These are phyloP conservation scores for Leptinotarsa undecemlineata DNA, from an alignment of 1,140 invertebrate genomes.

Conservation along the genomic window DNA sequence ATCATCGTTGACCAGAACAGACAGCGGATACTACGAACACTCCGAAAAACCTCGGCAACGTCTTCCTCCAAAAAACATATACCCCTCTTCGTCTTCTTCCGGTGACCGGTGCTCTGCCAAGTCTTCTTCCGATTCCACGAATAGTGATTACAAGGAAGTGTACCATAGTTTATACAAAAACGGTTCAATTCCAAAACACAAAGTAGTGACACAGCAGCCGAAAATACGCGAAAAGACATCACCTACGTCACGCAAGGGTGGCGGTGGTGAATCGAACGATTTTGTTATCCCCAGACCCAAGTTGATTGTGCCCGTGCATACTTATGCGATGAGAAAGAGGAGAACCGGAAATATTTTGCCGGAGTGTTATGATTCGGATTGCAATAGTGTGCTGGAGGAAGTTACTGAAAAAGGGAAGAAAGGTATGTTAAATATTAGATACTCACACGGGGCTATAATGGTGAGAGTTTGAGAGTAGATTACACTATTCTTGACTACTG, in stretches of 20 bases:
- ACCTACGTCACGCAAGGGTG: slow-evolving; percentile 54
- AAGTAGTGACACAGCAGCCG: slow-evolving; percentile 5
- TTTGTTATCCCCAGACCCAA: slow-evolving; percentile 82
- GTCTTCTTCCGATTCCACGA: neutral
- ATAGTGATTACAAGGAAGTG: slow-evolving; percentile 31
- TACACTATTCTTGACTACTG: too few relatives aligned
- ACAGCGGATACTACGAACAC: slow-evolving; percentile 49
- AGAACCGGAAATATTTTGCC: slow-evolving; percentile 71
- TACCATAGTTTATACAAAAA: slow-evolving; percentile 53
- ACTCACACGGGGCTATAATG: too few relatives aligned
- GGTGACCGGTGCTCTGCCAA: slow-evolving; percentile 27
- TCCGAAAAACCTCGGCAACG: slow-evolving; percentile 49
- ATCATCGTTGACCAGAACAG: slow-evolving; percentile 41
- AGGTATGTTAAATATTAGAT: slow-evolving; percentile 20
- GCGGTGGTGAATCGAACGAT: slow-evolving; percentile 58
- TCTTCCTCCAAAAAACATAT: slow-evolving; percentile 49
- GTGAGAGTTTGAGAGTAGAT: too few relatives aligned
- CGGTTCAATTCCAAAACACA: slow-evolving; percentile 47
- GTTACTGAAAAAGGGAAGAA: slow-evolving; percentile 1
- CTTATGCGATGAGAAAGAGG: slow-evolving; percentile 75
- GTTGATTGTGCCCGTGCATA: slow-evolving; percentile 84
- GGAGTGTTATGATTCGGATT: slow-evolving; percentile 33
- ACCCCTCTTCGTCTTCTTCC: slow-evolving; percentile 39
- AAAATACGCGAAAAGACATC: slow-evolving; percentile 40
- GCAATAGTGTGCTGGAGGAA: slow-evolving; percentile 1